Conservation (phyloP, 92 coral and sea anemone genomes). For the Muricea muricata region DNA sequence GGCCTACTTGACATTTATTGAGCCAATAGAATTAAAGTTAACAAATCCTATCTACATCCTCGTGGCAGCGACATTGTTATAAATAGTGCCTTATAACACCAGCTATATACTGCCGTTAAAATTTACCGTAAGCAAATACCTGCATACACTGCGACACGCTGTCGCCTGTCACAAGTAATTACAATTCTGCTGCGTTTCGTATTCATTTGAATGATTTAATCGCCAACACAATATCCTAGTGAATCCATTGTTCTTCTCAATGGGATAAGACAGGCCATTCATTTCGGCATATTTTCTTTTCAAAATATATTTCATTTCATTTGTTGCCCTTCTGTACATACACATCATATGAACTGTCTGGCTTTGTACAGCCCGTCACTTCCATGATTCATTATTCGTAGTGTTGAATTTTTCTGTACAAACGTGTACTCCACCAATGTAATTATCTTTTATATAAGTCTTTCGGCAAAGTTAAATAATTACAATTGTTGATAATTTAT, state of each 20-base stretch:
- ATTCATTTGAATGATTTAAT: not conserved
- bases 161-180: slow-evolving; percentile 13
- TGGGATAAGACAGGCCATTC: not conserved
- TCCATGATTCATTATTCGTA: no score
- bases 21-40: not conserved
- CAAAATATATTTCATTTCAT: not conserved
- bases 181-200: not conserved
- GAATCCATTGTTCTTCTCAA: not conserved
- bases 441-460: no score
- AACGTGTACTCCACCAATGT: no score
- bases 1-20: not conserved
- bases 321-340: not conserved
- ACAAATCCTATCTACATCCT: not conserved
- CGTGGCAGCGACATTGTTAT: not conserved
- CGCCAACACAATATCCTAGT: not conserved
- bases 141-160: not conserved
- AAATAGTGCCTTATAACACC: not conserved
- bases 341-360: no score
- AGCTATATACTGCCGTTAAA: not conserved
- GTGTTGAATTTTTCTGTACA: no score
- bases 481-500: no score
- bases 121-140: not conserved
- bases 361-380: no score
- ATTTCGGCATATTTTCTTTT: not conserved
- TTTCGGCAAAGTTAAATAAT: no score